Evolutionary conservation across 2,888 invertebrate genomes (phyloP).

Genomic region (Netelia melanura): DNA sequence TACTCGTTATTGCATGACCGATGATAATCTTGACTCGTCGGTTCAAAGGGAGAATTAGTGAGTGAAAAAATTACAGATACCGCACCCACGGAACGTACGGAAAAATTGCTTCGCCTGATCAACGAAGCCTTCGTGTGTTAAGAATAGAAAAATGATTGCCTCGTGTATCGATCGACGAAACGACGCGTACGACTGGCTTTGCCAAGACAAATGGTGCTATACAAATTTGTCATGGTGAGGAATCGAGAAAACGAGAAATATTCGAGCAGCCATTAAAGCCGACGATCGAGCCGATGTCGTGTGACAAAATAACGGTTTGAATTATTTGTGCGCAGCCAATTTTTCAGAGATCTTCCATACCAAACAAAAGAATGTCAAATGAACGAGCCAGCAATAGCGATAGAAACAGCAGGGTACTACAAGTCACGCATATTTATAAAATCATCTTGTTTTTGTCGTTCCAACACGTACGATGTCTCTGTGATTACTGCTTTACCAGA

Average conservation of each 20-base stretch:
- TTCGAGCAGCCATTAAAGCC: no score
- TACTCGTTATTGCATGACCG: not conserved
- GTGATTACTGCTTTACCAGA: no score
- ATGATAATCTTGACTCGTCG: not conserved
- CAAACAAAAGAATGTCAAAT: no score
- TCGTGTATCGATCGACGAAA: constrained; percentile 33
- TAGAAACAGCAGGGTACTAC: no score
- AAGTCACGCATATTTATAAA: no score
- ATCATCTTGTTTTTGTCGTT: no score
- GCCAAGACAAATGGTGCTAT: constrained; percentile 1
- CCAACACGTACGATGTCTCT: no score
- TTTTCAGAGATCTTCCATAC: no score
- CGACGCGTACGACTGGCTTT: constrained; percentile 18
- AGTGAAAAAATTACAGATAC: constrained; percentile 41
- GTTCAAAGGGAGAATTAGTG: not conserved
- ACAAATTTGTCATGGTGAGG: not conserved
- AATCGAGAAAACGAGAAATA: not conserved
- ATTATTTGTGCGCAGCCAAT: no score
- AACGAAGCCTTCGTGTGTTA: not conserved
- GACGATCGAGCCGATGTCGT: no score
- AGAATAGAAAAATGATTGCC: constrained; percentile 31
- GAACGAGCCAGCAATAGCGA: no score
- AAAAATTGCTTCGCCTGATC: constrained; percentile 1
- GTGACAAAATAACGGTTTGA: no score
- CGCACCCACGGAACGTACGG: constrained; percentile 10